Conservation (phyloP, 2,797 vertebrate genomes). For the Sphenopsis melanotis region DNA sequence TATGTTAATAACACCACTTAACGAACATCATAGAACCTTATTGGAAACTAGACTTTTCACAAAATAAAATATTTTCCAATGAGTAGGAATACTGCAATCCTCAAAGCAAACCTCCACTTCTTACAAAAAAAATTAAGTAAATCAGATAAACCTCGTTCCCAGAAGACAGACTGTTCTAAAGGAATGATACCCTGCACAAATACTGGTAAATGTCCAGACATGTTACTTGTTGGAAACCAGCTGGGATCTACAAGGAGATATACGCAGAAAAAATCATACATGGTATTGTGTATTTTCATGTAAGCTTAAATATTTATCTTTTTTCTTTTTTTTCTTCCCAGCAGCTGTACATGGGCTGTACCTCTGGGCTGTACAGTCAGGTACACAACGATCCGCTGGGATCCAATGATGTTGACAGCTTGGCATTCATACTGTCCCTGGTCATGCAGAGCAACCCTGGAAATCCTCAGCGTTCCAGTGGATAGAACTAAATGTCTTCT, state of each 20-base stretch:
- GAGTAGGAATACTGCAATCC: neutral
- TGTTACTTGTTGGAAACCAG: neutral
- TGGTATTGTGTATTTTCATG: neutral
- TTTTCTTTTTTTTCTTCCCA: neutral
- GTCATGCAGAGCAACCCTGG: conserved; percentile 88
- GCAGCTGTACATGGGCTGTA: conserved; percentile 32
- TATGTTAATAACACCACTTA: neutral
- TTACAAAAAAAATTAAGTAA: neutral
- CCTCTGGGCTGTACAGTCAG: conserved; percentile 91
- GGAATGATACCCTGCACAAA: neutral
- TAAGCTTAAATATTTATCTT: neutral
- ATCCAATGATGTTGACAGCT: conserved; percentile 91
- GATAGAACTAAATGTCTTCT: conserved; percentile 90
- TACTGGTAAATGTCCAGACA: neutral
- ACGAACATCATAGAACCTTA: neutral
- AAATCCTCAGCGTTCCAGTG: conserved; percentile 87
- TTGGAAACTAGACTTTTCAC: neutral
- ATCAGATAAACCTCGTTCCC: neutral
- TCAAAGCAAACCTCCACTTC: neutral
- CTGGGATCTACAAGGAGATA: neutral
- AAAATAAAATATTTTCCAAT: neutral
- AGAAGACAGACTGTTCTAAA: neutral
- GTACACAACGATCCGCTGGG: conserved; percentile 80
- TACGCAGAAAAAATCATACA: neutral
- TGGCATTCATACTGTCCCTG: conserved; percentile 98